These are phyloP conservation scores for Atta texana DNA, from an alignment of 1,140 invertebrate species.

Conservation along the genomic window DNA sequence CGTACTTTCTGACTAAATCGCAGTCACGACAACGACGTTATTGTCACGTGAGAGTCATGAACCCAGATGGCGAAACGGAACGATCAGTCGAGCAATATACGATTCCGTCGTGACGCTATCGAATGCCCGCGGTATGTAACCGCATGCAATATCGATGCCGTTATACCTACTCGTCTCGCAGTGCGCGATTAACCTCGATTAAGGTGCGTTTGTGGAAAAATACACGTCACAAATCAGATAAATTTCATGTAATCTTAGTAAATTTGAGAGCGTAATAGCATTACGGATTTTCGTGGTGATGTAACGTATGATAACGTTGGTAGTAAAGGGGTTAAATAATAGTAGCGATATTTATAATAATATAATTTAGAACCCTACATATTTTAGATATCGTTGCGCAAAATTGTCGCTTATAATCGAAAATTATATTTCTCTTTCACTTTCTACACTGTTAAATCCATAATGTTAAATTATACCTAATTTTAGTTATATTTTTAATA, in stretches of 20 bases:
- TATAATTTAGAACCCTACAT: background rate
- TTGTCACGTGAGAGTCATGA: constrained; percentile 63
- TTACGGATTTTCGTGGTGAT: background rate
- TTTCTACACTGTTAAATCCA: too few relatives aligned
- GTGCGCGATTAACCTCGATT: constrained; percentile 44
- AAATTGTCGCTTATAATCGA: background rate
- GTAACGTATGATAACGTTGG: background rate
- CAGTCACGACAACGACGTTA: constrained; percentile 62
- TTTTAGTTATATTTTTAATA: too few relatives aligned
- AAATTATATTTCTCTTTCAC: too few relatives aligned
- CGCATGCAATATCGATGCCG: constrained; percentile 50
- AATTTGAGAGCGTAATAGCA: background rate
- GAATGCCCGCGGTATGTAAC: constrained; percentile 18
- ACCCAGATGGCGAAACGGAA: constrained; percentile 56
- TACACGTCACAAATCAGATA: background rate
- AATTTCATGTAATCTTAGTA: background rate
- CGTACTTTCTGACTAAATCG: constrained; percentile 63
- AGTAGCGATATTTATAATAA: background rate
- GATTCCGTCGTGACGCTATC: constrained; percentile 56
- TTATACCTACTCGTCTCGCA: constrained; percentile 30
- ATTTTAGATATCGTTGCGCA: background rate
- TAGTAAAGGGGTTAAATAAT: background rate
- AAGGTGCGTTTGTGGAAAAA: background rate
- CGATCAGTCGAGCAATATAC: constrained; percentile 51
- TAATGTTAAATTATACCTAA: too few relatives aligned